Evolutionary conservation across 2,888 invertebrate species (phyloP).

Genomic region (Dilophus febrilis): DNA sequence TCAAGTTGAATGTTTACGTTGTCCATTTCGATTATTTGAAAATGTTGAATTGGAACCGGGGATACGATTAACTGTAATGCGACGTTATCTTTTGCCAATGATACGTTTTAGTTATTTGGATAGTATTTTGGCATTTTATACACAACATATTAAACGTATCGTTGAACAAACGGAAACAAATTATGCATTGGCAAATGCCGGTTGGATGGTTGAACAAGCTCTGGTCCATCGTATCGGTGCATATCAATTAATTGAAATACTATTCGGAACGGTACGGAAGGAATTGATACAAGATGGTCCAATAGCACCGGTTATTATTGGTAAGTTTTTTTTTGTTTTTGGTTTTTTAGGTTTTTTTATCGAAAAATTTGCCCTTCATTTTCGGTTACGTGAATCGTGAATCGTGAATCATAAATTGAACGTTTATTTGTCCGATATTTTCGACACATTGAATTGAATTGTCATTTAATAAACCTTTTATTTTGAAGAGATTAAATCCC

Average conservation of each 20-base stretch:
- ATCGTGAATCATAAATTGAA: too few relatives aligned
- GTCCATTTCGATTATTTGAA: constrained; percentile 10
- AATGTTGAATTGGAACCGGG: constrained; percentile 11
- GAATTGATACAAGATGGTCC: constrained; percentile 10
- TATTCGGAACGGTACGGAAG: constrained; percentile 21
- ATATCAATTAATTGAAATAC: constrained; percentile 24
- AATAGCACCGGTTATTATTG: neutral
- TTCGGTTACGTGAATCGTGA: too few relatives aligned
- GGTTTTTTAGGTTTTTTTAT: too few relatives aligned
- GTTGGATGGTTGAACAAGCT: constrained; percentile 15
- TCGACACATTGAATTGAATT: too few relatives aligned
- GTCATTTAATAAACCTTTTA: too few relatives aligned
- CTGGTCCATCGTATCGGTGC: constrained; percentile 20
- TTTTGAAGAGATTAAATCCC: too few relatives aligned
- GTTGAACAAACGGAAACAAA: constrained; percentile 10
- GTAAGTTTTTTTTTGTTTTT: too few relatives aligned
- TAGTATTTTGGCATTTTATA: constrained; percentile 21
- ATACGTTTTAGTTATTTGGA: constrained; percentile 16
- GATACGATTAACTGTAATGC: constrained; percentile 21
- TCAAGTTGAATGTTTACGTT: constrained; percentile 11
- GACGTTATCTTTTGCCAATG: constrained; percentile 21
- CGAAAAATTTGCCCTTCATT: too few relatives aligned
- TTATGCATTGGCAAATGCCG: constrained; percentile 11
- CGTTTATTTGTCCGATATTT: too few relatives aligned
- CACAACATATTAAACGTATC: constrained; percentile 18